Evolutionary conservation across 2,888 invertebrate genomes (phyloP), one percentile per base, ranked within the genome.

Genomic region (Ochropleura plecta): DNA sequence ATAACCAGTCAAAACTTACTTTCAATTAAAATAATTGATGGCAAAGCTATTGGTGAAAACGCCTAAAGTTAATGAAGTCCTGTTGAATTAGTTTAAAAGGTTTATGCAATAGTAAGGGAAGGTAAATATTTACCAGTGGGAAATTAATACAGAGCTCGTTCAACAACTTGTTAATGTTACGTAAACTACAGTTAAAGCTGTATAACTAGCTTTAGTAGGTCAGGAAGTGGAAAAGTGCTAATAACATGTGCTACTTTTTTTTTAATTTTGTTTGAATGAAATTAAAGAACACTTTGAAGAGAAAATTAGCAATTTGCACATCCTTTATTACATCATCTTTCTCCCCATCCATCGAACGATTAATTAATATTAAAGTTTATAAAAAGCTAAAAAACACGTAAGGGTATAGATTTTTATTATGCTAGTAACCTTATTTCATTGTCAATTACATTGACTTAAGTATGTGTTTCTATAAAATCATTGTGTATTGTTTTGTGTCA

Each of bases 121-220:
- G 84, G 84, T 88, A 87, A 88, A 90, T 88, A 88, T 91, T 91
- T 87, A 82, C 79, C 46, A 68, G 65, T 68, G 69, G 76, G 79
- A 85, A 85, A 88, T 88, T 86, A 87, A 81, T 84, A 84, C 73
- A 75, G 66, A 75, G 62, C 51, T 74, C 62, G 20, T 65, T 30
- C 46, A 79, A 76, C 55, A 73, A 86, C 63, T 70, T 73, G 65
- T 46, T 57, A 73, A 76, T 74, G 62, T 82, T 71, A 69, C 73
- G 64, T 71, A 74, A 82, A 78, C 64, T 79, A 79, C 44, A 62
- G 70, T 73, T 74, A 60, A 64, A 76, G 62, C 65, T 73, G 66
- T 78, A 76, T 80, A 62, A 55, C 63, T 79, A 69, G 48, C 49
- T 51, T 20, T 60, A 67, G 48, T 66, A n/a, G 49, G 63, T 70